Conservation (phyloP, 1,140 invertebrate species). For the Ptiloglossa arizonensis region DNA sequence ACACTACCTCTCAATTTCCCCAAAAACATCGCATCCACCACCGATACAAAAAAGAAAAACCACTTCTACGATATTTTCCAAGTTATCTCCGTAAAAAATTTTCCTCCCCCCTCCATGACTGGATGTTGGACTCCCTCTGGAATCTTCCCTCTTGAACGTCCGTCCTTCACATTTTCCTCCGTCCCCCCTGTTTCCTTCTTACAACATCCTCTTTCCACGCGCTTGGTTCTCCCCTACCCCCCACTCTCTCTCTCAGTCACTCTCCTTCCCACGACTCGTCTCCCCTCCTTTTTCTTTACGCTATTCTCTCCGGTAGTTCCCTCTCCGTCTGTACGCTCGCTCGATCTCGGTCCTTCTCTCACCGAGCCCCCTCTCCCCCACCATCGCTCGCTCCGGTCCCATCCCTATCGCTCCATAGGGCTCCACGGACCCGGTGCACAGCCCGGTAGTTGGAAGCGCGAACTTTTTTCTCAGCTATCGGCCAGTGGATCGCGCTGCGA, state of each 20-base stretch:
- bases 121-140: no score
- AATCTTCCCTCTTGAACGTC: no score
- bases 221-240: not conserved
- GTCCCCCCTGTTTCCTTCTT: no score
- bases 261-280: no score
- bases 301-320: not conserved
- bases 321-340: not conserved
- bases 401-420: slow-evolving; percentile 8
- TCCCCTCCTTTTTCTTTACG: slow-evolving; percentile 1
- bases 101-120: no score
- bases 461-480: slow-evolving; percentile 77
- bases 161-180: no score
- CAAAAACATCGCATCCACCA: no score
- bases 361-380: not conserved
- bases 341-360: slow-evolving; percentile 15
- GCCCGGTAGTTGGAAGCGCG: slow-evolving; percentile 77
- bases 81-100: no score
- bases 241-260: slow-evolving; percentile 8
- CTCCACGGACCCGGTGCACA: slow-evolving; percentile 38
- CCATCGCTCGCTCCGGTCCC: slow-evolving; percentile 15
- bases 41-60: no score
- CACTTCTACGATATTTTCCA: no score
- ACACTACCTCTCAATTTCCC: no score
- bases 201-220: no score
- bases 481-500: slow-evolving; percentile 77